These are phyloP conservation scores for Cheilosia vernalis DNA, from an alignment of 2,888 invertebrate species.

Conservation along the genomic window DNA sequence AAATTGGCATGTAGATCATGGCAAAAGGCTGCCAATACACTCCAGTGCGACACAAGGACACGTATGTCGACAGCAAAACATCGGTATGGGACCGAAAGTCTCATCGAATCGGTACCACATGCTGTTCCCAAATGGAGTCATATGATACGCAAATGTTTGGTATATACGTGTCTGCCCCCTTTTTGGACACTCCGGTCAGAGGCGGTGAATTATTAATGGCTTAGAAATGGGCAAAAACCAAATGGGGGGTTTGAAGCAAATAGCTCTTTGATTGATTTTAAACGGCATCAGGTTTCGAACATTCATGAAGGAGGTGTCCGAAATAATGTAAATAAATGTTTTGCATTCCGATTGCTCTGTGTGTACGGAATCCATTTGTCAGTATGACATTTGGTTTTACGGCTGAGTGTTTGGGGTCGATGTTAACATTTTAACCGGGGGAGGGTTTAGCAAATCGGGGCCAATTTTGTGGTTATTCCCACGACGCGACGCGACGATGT, in stretches of 20 bases:
- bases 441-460: constrained; percentile 21
- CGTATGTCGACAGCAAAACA: constrained; percentile 36
- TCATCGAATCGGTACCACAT: constrained; percentile 41
- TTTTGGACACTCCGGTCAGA: constrained; percentile 36
- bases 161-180: constrained; percentile 47
- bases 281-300: constrained; percentile 64
- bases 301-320: constrained; percentile 71
- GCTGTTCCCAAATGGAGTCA: constrained; percentile 52
- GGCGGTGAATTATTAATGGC: constrained; percentile 72
- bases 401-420: constrained; percentile 33
- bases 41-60: constrained; percentile 19
- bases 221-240: constrained; percentile 49
- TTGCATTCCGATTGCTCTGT: constrained; percentile 54
- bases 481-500: not conserved
- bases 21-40: constrained; percentile 45
- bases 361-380: constrained; percentile 37
- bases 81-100: constrained; percentile 21
- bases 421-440: not conserved
- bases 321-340: constrained; percentile 75
- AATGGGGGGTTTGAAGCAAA: constrained; percentile 35
- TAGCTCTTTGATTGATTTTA: constrained; percentile 70
- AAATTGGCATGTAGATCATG: constrained; percentile 72
- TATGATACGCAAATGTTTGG: constrained; percentile 32
- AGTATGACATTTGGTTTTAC: constrained; percentile 48
- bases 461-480: constrained; percentile 69